Evolutionary conservation across 2,888 invertebrate genomes (phyloP).

Genomic region (Ditula angustiorana): DNA sequence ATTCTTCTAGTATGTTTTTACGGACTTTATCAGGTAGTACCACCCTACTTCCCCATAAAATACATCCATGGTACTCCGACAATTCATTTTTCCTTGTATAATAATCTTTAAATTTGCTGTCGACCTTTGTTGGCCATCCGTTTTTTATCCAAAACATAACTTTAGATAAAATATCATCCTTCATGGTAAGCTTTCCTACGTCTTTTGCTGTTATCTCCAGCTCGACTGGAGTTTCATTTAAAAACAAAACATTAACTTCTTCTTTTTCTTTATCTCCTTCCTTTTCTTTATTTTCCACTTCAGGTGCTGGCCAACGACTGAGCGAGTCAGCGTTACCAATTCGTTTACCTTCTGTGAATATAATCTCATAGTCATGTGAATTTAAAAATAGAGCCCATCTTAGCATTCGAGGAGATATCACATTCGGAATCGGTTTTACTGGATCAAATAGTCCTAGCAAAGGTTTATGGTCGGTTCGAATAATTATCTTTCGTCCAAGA

Average conservation of each 20-base stretch:
- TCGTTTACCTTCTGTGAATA: background rate
- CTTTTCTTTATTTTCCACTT: background rate
- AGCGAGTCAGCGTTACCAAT: background rate
- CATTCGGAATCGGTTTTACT: background rate
- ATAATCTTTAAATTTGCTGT: background rate
- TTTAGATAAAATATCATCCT: background rate
- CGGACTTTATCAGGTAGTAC: background rate
- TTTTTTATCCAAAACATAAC: background rate
- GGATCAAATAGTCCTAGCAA: background rate
- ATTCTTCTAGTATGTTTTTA: too few species aligned
- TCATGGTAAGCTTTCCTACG: background rate
- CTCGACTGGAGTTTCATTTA: background rate
- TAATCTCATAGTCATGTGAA: background rate
- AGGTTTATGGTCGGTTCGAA: background rate
- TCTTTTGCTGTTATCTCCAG: background rate
- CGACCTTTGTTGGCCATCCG: background rate
- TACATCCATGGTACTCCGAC: background rate
- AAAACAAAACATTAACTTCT: background rate
- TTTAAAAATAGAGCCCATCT: background rate
- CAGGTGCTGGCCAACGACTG: background rate
- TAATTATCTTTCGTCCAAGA: background rate
- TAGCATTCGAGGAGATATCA: background rate
- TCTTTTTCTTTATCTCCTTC: background rate
- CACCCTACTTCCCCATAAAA: background rate
- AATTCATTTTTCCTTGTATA: background rate